Evolutionary conservation across 2,797 vertebrate species (phyloP).

Genomic region (Alauda arvensis): DNA sequence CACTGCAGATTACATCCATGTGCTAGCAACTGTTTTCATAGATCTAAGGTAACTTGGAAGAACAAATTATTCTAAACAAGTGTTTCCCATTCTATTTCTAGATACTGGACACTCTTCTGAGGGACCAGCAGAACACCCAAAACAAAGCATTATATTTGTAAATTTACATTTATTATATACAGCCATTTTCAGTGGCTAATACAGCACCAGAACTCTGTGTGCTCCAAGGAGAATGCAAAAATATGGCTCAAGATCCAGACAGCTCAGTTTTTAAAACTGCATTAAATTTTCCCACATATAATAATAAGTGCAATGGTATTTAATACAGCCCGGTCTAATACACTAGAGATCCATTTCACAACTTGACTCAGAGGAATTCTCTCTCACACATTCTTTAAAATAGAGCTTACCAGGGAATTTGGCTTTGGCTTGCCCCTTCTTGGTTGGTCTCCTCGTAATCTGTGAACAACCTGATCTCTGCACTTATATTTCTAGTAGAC

Average conservation of each 20-base stretch:
- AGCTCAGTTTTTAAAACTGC: not conserved
- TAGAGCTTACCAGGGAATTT: conserved; percentile 62
- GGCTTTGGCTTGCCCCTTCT: conserved; percentile 39
- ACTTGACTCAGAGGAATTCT: not conserved
- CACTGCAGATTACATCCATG: not conserved
- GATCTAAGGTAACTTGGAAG: not conserved
- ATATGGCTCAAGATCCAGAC: not conserved
- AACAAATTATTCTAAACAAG: not conserved
- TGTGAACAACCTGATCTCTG: conserved; percentile 17
- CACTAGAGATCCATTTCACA: not conserved
- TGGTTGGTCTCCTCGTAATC: conserved; percentile 13
- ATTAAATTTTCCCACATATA: not conserved
- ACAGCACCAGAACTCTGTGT: not conserved
- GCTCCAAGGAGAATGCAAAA: not conserved
- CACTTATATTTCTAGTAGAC: conserved; percentile 56
- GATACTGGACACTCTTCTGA: not conserved
- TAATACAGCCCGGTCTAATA: not conserved
- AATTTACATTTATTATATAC: not conserved
- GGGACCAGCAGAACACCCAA: not conserved
- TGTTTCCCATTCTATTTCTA: not conserved
- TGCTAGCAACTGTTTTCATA: not conserved
- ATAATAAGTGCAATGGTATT: not conserved
- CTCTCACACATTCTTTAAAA: not conserved
- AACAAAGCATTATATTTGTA: not conserved
- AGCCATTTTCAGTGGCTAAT: not conserved